These are phyloP conservation scores for Rhinella marina DNA, from an alignment of 2,797 vertebrate species.

Conservation along the genomic window DNA sequence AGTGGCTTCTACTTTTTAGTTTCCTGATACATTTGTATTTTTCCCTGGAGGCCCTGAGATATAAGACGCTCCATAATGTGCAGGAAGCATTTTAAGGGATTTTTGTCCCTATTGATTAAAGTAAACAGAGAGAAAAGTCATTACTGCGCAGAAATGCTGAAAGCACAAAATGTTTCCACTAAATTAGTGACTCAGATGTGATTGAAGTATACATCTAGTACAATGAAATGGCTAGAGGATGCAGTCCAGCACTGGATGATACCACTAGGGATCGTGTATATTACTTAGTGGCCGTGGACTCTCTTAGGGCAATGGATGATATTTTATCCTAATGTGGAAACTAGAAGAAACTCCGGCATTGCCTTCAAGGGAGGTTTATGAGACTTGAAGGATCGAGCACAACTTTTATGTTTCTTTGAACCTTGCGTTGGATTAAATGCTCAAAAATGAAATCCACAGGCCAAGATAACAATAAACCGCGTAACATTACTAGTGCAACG, in stretches of 20 bases:
- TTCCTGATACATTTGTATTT: conserved; percentile 26
- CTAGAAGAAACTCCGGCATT: not conserved
- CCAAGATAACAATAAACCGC: not conserved
- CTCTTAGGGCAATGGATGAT: not conserved
- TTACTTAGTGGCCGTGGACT: not conserved
- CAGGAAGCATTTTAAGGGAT: conserved; percentile 44
- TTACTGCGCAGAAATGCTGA: conserved; percentile 32
- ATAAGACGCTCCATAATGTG: conserved; percentile 77
- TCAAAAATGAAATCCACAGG: not conserved
- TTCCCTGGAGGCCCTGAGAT: conserved; percentile 75
- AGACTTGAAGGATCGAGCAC: not conserved
- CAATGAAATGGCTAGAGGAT: not conserved
- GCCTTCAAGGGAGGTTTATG: not conserved
- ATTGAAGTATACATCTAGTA: not conserved
- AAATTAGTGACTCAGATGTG: conserved; percentile 3
- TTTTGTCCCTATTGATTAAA: conserved; percentile 23
- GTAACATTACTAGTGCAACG: not conserved
- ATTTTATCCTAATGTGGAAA: not conserved
- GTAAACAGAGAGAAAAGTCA: conserved; percentile 14
- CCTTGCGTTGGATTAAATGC: not conserved
- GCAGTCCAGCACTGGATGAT: not conserved
- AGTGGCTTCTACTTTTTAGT: not conserved
- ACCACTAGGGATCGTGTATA: not conserved
- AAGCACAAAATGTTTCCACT: conserved; percentile 7
- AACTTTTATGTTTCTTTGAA: not conserved